phyloP scores from a whole-genome alignment of 2,888 invertebrate genomes.

The Agrochola lychnidis region DNA sequence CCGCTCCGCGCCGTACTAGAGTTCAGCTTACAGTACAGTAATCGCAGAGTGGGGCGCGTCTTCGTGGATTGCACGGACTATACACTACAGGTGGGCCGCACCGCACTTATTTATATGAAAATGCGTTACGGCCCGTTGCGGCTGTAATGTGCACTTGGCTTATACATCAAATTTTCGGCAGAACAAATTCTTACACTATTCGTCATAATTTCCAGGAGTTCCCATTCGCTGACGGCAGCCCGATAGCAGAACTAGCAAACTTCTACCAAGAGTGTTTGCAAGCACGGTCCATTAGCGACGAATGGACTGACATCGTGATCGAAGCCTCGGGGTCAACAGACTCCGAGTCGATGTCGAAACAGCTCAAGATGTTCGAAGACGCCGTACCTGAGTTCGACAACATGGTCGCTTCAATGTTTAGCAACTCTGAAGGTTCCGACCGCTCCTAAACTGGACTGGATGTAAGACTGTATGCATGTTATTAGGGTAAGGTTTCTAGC shows the following conservation, averaged over 20 bases:
- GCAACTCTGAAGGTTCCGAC: conserved; percentile 82
- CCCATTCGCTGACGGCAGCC: conserved; percentile 94
- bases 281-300: conserved; percentile 87
- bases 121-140: not conserved
- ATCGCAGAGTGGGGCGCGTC: too few species aligned
- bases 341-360: conserved; percentile 92
- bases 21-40: too few species aligned
- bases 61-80: too few species aligned
- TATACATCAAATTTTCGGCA: not conserved
- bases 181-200: not conserved
- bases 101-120: not conserved
- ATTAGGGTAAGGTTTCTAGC: conserved; percentile 51
- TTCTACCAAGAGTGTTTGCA: conserved; percentile 95
- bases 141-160: not conserved
- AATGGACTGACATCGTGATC: conserved; percentile 76
- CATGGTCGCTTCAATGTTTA: conserved; percentile 93
- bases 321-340: conserved; percentile 73
- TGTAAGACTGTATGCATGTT: conserved; percentile 64
- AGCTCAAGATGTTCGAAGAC: conserved; percentile 94
- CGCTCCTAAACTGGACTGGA: conserved; percentile 66
- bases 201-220: conserved; percentile 91
- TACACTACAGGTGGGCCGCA: not conserved
- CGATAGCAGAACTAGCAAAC: conserved; percentile 93
- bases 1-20: too few species aligned
- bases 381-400: conserved; percentile 94